Conservation (phyloP, 2,113 vertebrate genomes). For the Lipotes vexillifer region DNA sequence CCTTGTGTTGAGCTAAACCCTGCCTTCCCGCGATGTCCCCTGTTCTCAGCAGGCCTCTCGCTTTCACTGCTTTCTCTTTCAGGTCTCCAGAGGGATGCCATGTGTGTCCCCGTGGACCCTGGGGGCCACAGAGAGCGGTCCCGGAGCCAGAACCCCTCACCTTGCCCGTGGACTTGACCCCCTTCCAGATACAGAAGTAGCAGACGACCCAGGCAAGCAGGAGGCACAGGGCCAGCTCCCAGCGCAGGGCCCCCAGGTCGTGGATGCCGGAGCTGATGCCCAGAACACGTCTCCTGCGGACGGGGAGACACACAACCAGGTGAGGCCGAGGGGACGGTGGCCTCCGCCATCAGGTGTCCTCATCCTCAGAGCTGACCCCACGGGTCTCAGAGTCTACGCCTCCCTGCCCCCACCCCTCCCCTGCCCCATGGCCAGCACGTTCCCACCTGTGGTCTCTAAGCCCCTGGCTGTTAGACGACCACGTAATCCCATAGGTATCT, state of each 20-base stretch:
- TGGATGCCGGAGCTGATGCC: conserved; percentile 87
- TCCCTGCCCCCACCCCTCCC: neutral
- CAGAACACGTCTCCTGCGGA: conserved; percentile 88
- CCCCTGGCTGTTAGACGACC: neutral
- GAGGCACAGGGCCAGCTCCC: conserved; percentile 92
- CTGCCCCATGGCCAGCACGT: neutral
- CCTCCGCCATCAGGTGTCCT: neutral
- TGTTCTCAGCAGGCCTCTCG: neutral
- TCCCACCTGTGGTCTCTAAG: conserved; percentile 18
- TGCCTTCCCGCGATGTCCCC: neutral
- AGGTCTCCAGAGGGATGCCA: neutral
- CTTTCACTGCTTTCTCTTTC: neutral
- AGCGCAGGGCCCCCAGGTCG: conserved; percentile 87
- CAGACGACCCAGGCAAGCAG: conserved; percentile 92
- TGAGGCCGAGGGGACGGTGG: neutral
- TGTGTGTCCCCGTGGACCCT: neutral
- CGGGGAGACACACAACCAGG: conserved; percentile 13
- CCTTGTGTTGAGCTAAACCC: neutral
- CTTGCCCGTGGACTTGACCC: conserved; percentile 94
- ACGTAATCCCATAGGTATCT: neutral
- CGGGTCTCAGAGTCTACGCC: neutral
- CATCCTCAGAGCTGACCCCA: neutral
- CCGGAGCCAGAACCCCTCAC: conserved; percentile 85
- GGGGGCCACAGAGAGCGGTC: conserved; percentile 78
- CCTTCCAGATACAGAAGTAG: conserved; percentile 98